These are phyloP conservation scores for Bombycilla garrulus DNA, from an alignment of 2,113 vertebrate genomes.

Conservation along the genomic window DNA sequence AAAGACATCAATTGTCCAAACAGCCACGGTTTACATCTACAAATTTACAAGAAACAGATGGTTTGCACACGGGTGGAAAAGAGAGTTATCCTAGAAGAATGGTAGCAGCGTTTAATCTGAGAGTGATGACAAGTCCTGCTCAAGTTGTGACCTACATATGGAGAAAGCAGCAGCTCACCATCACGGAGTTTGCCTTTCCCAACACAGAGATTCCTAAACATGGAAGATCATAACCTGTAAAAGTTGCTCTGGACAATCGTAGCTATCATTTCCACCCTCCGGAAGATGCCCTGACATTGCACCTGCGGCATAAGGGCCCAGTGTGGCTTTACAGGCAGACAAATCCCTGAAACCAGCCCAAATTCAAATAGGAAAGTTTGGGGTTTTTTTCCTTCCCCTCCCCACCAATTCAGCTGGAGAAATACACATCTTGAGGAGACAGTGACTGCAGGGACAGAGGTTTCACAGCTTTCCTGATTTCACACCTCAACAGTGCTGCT, in stretches of 20 bases:
- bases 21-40: neutral
- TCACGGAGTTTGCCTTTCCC: neutral
- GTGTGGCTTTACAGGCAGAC: rapidly evolving
- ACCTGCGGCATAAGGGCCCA: neutral
- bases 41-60: neutral
- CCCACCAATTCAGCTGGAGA: neutral
- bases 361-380: neutral
- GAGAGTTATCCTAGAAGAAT: neutral
- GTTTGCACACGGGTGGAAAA: neutral
- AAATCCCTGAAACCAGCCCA: neutral
- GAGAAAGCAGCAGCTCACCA: neutral
- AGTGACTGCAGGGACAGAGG: neutral
- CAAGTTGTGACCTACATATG: neutral
- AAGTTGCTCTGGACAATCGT: neutral
- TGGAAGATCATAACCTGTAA: neutral
- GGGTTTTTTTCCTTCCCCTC: rapidly evolving
- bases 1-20: constrained; percentile 20
- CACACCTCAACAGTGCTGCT: neutral
- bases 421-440: neutral
- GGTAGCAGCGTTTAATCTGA: neutral
- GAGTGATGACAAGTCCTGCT: neutral
- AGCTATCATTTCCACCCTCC: neutral
- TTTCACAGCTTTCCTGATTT: neutral
- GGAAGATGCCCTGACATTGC: neutral
- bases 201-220: neutral